Base-by-base conservation (phyloP, 2,797 vertebrate species). In the Novumbra hubbsi region DNA sequence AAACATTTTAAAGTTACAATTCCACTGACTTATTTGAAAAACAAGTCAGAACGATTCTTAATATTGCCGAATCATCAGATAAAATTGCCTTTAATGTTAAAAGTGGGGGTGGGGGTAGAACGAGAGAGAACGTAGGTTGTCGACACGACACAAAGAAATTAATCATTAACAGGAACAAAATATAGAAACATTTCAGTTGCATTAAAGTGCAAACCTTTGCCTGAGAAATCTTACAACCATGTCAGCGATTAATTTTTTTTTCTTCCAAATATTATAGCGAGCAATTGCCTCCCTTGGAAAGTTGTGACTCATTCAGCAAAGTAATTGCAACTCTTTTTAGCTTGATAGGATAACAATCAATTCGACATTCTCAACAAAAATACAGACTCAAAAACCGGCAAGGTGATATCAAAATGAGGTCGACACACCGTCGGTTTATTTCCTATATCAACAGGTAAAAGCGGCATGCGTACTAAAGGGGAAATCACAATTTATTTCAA, bases 121-220 rank as follows among this genome's bases (percentile, higher is more conserved):
- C n/a, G 41, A 45, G 34, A 8, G 41, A 45, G 41, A 60, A 79
- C 73, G 73, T 81, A 88, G 84, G 79, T 86, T 86, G 87, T 82
- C 90, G 90, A 92, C 90, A 92, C 90, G 89, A 91, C 89, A 90
- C 93, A 94, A 94, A 94, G 92, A 94, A 91, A 94, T 94, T 91
- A 94, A 94, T 93, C 90, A 94, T 93, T 93, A 93, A 93, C 92
- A 75, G 79, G 34, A 74, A 27, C 68, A 81, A 85, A 90, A 92
- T 90, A 92, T 88, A 83, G 81, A 82, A 78, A 92, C 90, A 89
- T 89, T 81, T 79, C 87, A 79, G 32, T 76, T 16, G 60, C 70
- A 88, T 86, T 82, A 68, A 76, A 81, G 73, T 60, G 2, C 66
- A 28, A 69, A 65, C 2, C 57, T 65, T 60, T 64, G 74, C 52